A percentile compares a stretch with the other conserved stretches of the same genome.
Conservation (phyloP, 2,797 vertebrate species). For the Myotis findleyi region DNA sequence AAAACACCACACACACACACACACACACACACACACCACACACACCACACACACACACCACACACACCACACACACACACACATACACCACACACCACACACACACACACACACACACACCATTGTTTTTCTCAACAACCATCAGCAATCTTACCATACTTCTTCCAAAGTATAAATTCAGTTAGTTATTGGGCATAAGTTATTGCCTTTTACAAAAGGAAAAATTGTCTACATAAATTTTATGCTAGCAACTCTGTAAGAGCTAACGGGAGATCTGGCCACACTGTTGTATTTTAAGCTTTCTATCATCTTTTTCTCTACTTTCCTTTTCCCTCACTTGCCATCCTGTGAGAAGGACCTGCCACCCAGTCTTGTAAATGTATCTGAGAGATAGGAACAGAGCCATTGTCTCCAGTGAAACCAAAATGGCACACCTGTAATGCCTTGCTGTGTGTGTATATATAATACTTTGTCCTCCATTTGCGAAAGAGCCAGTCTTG, state of each 20-base stretch:
- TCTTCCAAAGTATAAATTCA: slow-evolving; percentile 74
- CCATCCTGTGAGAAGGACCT: slow-evolving; percentile 86
- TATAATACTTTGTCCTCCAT: slow-evolving; percentile 92
- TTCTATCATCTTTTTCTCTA: slow-evolving; percentile 70
- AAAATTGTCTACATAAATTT: slow-evolving; percentile 79
- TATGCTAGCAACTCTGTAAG: slow-evolving; percentile 81
- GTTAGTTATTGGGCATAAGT: slow-evolving; percentile 82
- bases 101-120: too few relatives aligned
- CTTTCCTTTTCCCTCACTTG: slow-evolving; percentile 80
- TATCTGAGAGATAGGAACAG: slow-evolving; percentile 81
- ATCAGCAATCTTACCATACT: neutral
- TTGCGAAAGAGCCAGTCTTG: slow-evolving; percentile 94
- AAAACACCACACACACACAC: neutral
- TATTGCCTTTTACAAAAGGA: slow-evolving; percentile 80
- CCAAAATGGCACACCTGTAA: slow-evolving; percentile 85
- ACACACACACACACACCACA: too few relatives aligned
- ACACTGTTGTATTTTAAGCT: slow-evolving; percentile 76
- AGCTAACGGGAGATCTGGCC: slow-evolving; percentile 83
- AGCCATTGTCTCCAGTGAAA: slow-evolving; percentile 81
- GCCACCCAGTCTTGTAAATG: slow-evolving; percentile 84
- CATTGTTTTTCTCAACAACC: too few relatives aligned
- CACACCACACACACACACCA: too few relatives aligned
- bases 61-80: too few relatives aligned
- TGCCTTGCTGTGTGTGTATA: slow-evolving; percentile 93
- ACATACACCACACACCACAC: too few relatives aligned